These are phyloP conservation scores for Danio jaintianensis DNA, from an alignment of 2,797 vertebrate genomes.

Conservation along the genomic window DNA sequence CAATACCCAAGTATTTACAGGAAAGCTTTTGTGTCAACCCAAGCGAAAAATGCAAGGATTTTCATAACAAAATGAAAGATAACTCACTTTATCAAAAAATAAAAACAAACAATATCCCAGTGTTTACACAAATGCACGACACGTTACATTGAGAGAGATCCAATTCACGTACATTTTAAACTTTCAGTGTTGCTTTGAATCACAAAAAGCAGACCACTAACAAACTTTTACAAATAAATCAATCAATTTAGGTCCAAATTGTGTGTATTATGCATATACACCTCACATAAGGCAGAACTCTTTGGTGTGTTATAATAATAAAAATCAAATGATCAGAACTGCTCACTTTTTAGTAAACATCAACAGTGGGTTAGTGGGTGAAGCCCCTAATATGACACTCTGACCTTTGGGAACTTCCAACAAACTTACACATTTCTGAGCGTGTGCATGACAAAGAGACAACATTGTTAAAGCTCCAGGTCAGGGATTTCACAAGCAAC, in stretches of 20 bases:
- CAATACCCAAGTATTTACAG: constrained; percentile 67
- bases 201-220: not conserved
- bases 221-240: not conserved
- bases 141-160: not conserved
- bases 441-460: not conserved
- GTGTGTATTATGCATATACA: not conserved
- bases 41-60: constrained; percentile 61
- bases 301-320: constrained; percentile 10
- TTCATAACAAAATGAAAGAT: not conserved
- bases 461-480: constrained; percentile 20
- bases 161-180: not conserved
- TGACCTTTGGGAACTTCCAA: not conserved
- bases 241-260: not conserved
- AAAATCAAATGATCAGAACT: not conserved
- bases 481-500: constrained; percentile 34
- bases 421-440: not conserved
- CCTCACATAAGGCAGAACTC: not conserved
- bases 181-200: not conserved
- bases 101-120: constrained; percentile 24
- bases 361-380: constrained; percentile 8
- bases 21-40: constrained; percentile 53
- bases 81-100: not conserved
- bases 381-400: not conserved
- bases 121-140: constrained; percentile 1
- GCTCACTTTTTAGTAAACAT: constrained; percentile 23